phyloP scores from a whole-genome alignment of 30 jellyfish, hydroid and myxozoan species.

The Phacellophora camtschatica region DNA sequence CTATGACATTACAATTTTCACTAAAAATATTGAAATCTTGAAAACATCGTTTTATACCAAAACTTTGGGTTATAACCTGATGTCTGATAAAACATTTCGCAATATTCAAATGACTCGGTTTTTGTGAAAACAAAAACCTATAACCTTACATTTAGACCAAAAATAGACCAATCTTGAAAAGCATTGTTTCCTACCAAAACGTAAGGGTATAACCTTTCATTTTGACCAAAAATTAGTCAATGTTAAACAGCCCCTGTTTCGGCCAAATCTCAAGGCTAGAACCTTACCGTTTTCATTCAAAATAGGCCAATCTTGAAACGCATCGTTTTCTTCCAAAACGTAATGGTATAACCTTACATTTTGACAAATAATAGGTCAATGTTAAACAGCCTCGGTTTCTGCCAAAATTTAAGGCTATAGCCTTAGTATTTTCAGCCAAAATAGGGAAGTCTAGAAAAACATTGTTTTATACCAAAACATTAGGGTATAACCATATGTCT shows the following conservation, averaged over 20 bases:
- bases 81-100: not conserved
- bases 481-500: no score
- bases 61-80: not conserved
- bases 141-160: not conserved
- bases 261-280: no score
- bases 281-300: not conserved
- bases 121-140: no score
- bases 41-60: not conserved
- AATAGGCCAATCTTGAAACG: not conserved
- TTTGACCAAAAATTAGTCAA: no score
- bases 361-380: no score
- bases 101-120: not conserved
- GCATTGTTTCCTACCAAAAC: not conserved
- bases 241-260: no score
- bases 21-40: not conserved
- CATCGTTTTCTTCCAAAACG: not conserved
- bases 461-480: not conserved
- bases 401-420: no score
- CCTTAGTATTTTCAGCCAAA: not conserved
- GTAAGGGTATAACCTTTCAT: no score
- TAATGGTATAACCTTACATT: not conserved
- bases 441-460: not conserved
- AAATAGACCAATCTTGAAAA: not conserved
- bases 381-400: no score
- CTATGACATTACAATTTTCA: not conserved